Percentiles rank a stretch among this genome's conserved stretches.
These are phyloP conservation scores for Mesocricetus auratus DNA, from an alignment of 2,113 vertebrate genomes.

Conservation along the genomic window DNA sequence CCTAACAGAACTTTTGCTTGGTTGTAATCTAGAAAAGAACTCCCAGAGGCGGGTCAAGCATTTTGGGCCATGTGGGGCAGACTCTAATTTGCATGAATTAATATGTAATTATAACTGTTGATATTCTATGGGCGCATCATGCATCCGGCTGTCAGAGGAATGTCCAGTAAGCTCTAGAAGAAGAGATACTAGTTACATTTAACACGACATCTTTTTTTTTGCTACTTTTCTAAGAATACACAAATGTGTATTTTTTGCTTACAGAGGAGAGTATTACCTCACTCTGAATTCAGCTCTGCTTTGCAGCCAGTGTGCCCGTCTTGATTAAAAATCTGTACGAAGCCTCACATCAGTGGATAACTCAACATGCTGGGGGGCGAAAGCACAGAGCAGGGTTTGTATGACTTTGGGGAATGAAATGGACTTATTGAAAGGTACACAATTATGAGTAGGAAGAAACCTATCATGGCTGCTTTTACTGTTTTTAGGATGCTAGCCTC, in stretches of 20 bases:
- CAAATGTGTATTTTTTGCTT: background rate
- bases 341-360: background rate
- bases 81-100: background rate
- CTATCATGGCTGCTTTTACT: background rate
- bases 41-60: background rate
- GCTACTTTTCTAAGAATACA: slow-evolving; percentile 13
- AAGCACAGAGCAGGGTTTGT: background rate
- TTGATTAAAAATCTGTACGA: background rate
- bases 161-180: background rate
- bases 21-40: background rate
- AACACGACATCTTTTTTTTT: background rate
- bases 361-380: background rate
- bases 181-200: background rate
- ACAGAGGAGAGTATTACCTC: background rate
- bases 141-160: background rate
- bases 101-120: slow-evolving; percentile 19
- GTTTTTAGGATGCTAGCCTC: background rate
- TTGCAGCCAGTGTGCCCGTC: background rate
- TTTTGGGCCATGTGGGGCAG: background rate
- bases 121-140: background rate
- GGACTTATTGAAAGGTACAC: background rate
- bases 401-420: slow-evolving; percentile 41
- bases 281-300: background rate
- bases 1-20: slow-evolving; percentile 1
- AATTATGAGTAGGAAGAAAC: background rate